These are phyloP conservation scores for Tupiocoris notatus DNA, from an alignment of 2,888 invertebrate species.

Conservation along the genomic window DNA sequence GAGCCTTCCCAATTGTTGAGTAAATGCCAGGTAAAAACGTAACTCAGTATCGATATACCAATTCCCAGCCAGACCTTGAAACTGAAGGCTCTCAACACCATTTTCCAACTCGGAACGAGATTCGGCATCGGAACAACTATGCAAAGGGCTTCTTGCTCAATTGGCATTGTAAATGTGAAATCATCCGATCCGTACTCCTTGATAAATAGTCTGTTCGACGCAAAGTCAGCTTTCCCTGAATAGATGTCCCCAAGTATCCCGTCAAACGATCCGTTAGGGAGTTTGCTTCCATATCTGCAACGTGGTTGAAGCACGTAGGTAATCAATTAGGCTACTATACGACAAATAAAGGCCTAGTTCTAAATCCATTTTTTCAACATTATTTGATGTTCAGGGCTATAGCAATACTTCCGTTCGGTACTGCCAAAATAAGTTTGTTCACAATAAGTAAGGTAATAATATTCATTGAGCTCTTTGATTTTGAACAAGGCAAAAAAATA, in stretches of 20 bases:
- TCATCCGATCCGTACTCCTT: slow-evolving; percentile 15
- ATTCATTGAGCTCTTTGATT: too few relatives aligned
- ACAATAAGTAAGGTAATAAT: too few relatives aligned
- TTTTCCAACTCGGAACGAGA: slow-evolving; percentile 11
- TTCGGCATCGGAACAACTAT: slow-evolving; percentile 8
- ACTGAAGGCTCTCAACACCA: slow-evolving; percentile 16
- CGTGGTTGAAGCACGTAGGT: too few relatives aligned
- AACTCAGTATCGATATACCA: not conserved
- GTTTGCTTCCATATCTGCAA: slow-evolving; percentile 25
- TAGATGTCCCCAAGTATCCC: slow-evolving; percentile 19
- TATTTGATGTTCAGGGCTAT: too few relatives aligned
- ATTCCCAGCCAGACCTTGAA: slow-evolving; percentile 2
- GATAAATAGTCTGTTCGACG: slow-evolving; percentile 13
- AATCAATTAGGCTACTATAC: too few relatives aligned
- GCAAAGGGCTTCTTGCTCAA: slow-evolving; percentile 8
- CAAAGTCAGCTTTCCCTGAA: slow-evolving; percentile 10
- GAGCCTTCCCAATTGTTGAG: not conserved
- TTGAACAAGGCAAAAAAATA: too few relatives aligned
- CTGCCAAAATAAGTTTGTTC: too few relatives aligned
- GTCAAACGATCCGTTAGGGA: slow-evolving; percentile 13
- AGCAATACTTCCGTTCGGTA: too few relatives aligned
- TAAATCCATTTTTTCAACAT: too few relatives aligned
- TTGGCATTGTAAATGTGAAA: not conserved
- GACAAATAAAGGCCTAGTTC: too few relatives aligned
- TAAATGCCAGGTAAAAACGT: slow-evolving; percentile 4